Evolutionary conservation across 2,888 invertebrate species (phyloP), one percentile per base, ranked within the genome.

Genomic region (Drosophila incognita): DNA sequence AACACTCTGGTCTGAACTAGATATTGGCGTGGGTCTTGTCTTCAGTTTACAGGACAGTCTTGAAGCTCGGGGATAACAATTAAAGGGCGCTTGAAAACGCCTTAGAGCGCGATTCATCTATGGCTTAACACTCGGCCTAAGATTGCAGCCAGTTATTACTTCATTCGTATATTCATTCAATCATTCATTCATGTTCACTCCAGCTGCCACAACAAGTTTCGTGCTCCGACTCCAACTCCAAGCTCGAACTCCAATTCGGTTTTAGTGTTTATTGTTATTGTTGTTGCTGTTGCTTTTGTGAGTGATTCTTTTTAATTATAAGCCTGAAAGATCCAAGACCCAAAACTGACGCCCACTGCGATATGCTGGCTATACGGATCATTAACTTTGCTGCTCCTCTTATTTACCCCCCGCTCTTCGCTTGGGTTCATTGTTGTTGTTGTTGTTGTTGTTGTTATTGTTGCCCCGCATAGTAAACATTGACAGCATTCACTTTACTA

Each of bases 281-380:
- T 42, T 48, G 35, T 53, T 52, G 10, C 4, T 56, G 29, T 38
- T 58, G 40, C 56, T 60, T 21, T 69, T 78, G 70, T 74, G 78
- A 70, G 65, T 77, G 74, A 66, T 67, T 71, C 63, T 62, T 62
- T 76, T 80, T 69, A 76, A 80, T 80, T 80, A 71, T 66, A 64
- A 64, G 58, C 51, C 54, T 36, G 58, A 70, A 59, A 62, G 52
- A 75, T 58, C 40, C 53, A 54, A 65, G 56, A 15, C 52, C 78
- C 61, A 79, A 75, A 75, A 62, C 54, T 61, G 33, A 70, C 79
- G 71, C 75, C 79, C 64, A 79, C 75, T 53, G 46, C 27, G 48
- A 24, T 40, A 52, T 49, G 49, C 51, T 60, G 42, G 72, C 57
- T 63, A 48, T 67, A 75, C 61, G 77, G 75, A 70, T 77, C 75